phyloP scores from a whole-genome alignment of 2,888 invertebrate species.

The Polydrusus pterygomalis region DNA sequence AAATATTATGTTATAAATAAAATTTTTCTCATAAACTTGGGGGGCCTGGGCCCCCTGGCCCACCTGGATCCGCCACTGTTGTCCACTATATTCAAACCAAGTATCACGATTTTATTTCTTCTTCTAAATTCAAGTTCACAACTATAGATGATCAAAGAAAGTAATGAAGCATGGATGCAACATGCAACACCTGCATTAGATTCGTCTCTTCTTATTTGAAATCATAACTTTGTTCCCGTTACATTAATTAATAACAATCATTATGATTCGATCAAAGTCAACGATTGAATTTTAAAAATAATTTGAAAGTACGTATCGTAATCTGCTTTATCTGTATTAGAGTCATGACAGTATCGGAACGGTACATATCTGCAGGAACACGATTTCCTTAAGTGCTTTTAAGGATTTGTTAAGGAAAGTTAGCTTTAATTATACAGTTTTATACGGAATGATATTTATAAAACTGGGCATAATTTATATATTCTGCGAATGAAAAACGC shows the following conservation, averaged over 20 bases:
- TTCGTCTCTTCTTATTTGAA: conserved; percentile 27
- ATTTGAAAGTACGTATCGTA: conserved; percentile 39
- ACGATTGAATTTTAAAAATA: conserved; percentile 32
- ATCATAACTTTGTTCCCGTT: conserved; percentile 41
- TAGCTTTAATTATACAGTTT: conserved; percentile 1
- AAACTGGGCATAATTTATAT: too few species aligned
- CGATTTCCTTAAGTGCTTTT: conserved; percentile 22
- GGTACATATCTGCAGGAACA: conserved; percentile 26
- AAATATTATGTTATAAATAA: too few species aligned
- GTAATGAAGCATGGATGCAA: conserved; percentile 32
- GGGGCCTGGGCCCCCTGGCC: too few species aligned
- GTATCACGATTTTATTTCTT: too few species aligned
- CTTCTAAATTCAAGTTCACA: not conserved
- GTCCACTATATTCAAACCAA: too few species aligned
- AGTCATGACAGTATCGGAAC: conserved; percentile 43
- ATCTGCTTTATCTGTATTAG: conserved; percentile 38
- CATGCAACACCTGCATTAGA: conserved; percentile 42
- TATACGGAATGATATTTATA: too few species aligned
- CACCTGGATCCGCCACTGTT: too few species aligned
- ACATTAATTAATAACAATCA: conserved; percentile 48
- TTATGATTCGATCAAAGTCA: conserved; percentile 47
- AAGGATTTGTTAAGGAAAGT: conserved; percentile 20
- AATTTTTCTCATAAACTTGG: too few species aligned
- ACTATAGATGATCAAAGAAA: conserved; percentile 15
- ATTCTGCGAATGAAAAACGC: too few species aligned